Evolutionary conservation across 2,113 vertebrate genomes (phyloP).

Genomic region (Cairina moschata): DNA sequence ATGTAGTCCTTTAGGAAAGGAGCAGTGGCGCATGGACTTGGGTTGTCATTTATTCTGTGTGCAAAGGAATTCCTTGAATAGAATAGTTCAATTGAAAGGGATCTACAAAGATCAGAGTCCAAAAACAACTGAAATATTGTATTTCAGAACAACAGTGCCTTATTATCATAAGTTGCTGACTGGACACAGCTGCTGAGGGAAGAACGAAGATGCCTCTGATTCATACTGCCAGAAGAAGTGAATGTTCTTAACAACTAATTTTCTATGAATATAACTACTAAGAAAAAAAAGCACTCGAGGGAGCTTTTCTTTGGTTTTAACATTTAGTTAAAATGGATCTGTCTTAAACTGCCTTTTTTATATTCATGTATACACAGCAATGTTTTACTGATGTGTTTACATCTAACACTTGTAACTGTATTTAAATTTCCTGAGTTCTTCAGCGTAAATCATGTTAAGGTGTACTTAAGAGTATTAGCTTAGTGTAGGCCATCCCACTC

Average conservation of each 20-base stretch:
- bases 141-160: too few relatives aligned
- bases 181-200: neutral
- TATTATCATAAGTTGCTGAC: neutral
- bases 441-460: neutral
- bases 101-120: neutral
- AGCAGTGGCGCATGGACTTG: neutral
- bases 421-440: neutral
- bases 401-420: neutral
- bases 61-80: neutral
- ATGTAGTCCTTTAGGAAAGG: neutral
- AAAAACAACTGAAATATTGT: neutral
- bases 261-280: neutral
- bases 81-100: neutral
- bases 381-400: neutral
- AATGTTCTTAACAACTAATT: neutral
- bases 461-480: neutral
- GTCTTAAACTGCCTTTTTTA: neutral
- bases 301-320: neutral
- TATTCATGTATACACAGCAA: neutral
- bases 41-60: neutral
- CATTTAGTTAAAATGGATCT: neutral
- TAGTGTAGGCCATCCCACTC: neutral
- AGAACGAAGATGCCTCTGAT: neutral
- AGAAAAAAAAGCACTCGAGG: neutral
- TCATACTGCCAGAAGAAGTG: rapidly evolving